phyloP scores from a whole-genome alignment of 2,888 invertebrate species.

The Penaeus monodon region DNA sequence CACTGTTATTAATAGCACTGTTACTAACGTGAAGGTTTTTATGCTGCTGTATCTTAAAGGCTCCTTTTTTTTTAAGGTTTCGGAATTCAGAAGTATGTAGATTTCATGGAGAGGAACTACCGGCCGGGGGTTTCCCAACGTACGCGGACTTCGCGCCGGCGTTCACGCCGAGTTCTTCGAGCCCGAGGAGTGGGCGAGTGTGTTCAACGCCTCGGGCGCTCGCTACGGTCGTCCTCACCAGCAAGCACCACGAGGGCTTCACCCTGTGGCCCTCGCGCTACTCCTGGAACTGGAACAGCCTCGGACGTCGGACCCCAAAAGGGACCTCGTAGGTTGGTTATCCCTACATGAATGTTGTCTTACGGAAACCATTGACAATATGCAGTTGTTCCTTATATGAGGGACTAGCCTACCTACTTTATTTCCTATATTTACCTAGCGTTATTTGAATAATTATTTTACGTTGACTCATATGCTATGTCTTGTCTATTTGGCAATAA shows the following conservation, averaged over 20 bases:
- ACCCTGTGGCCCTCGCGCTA: conserved; percentile 85
- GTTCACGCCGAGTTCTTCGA: conserved; percentile 87
- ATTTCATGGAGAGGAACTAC: conserved; percentile 87
- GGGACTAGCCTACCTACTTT: too few species aligned
- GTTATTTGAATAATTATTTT: too few species aligned
- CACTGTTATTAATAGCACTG: too few species aligned
- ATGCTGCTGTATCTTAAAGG: too few species aligned
- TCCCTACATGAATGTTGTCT: too few species aligned
- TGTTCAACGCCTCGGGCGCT: conserved; percentile 88
- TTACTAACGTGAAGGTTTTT: too few species aligned
- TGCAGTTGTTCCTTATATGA: too few species aligned
- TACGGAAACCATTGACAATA: too few species aligned
- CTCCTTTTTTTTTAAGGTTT: too few species aligned
- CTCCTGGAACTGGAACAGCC: conserved; percentile 87
- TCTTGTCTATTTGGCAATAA: too few species aligned
- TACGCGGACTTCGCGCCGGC: conserved; percentile 92
- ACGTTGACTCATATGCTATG: too few species aligned
- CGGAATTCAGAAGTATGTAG: conserved; percentile 65
- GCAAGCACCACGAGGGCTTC: conserved; percentile 90
- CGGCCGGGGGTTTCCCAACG: conserved; percentile 84
- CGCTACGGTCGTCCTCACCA: conserved; percentile 86
- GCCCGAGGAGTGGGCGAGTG: conserved; percentile 84
- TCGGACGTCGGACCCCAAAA: conserved; percentile 82
- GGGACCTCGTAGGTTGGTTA: conserved; percentile 79
- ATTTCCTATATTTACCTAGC: too few species aligned